Evolutionary conservation across 2,888 invertebrate genomes (phyloP), one percentile per base, ranked within the genome.

Genomic region (Cephonodes hylas): DNA sequence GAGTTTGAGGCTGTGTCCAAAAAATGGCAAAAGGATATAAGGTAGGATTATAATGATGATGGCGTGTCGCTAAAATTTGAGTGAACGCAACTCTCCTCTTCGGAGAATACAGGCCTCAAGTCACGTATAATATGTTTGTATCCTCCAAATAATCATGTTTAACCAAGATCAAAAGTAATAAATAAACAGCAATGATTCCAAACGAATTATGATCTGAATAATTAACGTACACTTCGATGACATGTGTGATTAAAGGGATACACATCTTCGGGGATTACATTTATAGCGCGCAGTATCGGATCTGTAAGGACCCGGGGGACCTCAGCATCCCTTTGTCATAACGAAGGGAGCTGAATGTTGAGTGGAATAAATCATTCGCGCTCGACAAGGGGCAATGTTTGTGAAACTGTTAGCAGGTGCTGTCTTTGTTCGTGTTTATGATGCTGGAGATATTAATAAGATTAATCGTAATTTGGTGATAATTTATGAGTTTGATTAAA

Each of bases 241-340:
- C 31, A 53, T 31, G 44, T 20, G 53, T 53, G 53, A 53, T 53
- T 31, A 53, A 53, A 53, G 53, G 31, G 31, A 53, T 53, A 27
- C 6, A 10, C 18, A 15, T 10, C 46, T 27, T 3, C 27, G 27
- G 53, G 27, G 46, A 46, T n/a, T n/a, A 23, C 1, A 15, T 48
- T 3, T 13, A 5, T 23, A n/a, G 46, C 27, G 46, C 27, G 10
- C 27, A 27, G 27, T 53, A 27, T 27, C 45, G 20, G 45, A 45
- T 45, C 53, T 31, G 53, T 31, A 53, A 53, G 31, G 53, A 8
- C 53, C 27, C 27, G 7, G 31, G 53, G 53, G 53, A 53, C 0
- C 1, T 3, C 0, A 31, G 10, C 27, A 53, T 53, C 53, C 53
- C 53, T 53, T 46, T 22, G 8, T 23, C 48, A 48, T 48, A 53